Base-by-base conservation (phyloP, 2,888 invertebrate species). In the Linyphia triangularis region DNA sequence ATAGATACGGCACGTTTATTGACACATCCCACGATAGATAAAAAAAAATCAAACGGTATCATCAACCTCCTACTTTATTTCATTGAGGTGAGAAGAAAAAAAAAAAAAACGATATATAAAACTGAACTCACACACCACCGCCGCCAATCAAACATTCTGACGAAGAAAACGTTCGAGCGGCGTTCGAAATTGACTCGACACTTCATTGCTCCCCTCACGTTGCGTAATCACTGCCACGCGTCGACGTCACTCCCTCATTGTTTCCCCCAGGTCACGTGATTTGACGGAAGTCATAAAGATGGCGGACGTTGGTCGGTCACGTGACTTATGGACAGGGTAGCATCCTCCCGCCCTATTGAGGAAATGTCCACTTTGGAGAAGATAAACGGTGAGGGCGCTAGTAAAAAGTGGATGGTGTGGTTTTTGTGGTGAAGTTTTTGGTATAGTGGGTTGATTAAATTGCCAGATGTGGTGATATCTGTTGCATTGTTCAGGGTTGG, bases 251-350 rank as follows among this genome's bases (percentile, higher is more conserved):
- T 61, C 28, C 61, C 33, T 51, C 13, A 65, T 86, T 85, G 85
- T 85, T 85, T 85, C 85, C 85, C 63, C n/a, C 63, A 30, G 51
- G 85, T 13, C 85, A 72, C 86, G 86, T 81, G 86, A 73, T 33
- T 37, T 33, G 30, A 5, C 16, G 67, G 75, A 65, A 65, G 65
- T 86, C 79, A 67, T 82, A 79, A 88, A 88, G 65, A 86, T 79
- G 67, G 73, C 67, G 26, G 16, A 6, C 72, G 79, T 5, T 13
- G 63, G 22, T 37, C 16, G 33, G 81, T 63, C 86, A 86, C 86
- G 86, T 81, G 86, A 81, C 73, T 30, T 1, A 19, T 13, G 61
- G 63, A 22, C n/a, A 72, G 28, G 9, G 19, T 16, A 40, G 75
- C 33, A 13, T 26, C 30, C 22, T 67, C 24, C 9, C 51, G 26